Conservation (phyloP, 1,140 invertebrate genomes). For the Drosophila truncata region DNA sequence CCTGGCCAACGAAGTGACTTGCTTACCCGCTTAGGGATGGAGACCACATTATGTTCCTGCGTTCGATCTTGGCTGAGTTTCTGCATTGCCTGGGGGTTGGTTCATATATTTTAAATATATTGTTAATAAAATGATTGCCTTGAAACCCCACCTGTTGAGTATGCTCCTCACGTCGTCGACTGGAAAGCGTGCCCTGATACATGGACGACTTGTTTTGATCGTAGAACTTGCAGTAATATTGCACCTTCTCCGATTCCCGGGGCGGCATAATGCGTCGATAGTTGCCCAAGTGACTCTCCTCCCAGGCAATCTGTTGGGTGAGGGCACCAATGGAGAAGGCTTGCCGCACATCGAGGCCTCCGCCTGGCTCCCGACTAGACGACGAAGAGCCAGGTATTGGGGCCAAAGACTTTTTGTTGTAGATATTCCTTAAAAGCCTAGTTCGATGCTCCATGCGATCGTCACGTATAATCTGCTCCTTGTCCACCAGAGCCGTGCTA, state of each 20-base stretch:
- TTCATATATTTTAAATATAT: no score
- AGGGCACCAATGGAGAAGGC: slow-evolving; percentile 82
- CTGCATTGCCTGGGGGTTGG: background rate
- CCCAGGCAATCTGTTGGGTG: slow-evolving; percentile 90
- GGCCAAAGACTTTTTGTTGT: slow-evolving; percentile 86
- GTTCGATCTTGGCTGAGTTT: slow-evolving; percentile 7
- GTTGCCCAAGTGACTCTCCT: slow-evolving; percentile 91
- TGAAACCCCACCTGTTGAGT: slow-evolving; percentile 13
- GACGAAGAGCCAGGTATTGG: slow-evolving; percentile 85
- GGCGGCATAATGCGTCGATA: slow-evolving; percentile 86
- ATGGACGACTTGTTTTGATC: slow-evolving; percentile 89
- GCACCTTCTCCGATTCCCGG: slow-evolving; percentile 45
- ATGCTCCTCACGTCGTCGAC: slow-evolving; percentile 41
- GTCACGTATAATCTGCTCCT: slow-evolving; percentile 90
- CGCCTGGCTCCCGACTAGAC: background rate
- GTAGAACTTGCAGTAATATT: slow-evolving; percentile 86
- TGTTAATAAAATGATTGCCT: background rate
- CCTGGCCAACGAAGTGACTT: background rate
- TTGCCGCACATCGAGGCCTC: slow-evolving; percentile 9
- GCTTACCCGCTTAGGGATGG: background rate
- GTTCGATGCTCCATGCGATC: slow-evolving; percentile 85
- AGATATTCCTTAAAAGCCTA: slow-evolving; percentile 47
- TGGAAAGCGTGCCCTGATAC: slow-evolving; percentile 90
- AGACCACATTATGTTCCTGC: slow-evolving; percentile 1
- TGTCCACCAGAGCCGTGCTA: slow-evolving; percentile 92